phyloP scores from a whole-genome alignment of 2,113 vertebrate species.

The Ptilorrhoa leucosticta region DNA sequence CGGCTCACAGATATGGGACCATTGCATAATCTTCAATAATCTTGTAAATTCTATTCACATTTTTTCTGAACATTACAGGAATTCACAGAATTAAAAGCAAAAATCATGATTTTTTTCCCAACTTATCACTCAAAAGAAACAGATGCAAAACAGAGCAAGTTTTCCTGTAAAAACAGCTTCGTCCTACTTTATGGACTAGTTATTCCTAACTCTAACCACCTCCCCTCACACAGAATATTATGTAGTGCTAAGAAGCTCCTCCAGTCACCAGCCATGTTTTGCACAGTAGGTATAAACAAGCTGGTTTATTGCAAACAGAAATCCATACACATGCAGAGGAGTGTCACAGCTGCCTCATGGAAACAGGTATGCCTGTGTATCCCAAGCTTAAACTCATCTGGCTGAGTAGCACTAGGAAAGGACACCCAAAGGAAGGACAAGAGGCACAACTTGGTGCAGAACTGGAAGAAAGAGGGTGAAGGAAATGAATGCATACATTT shows the following conservation, averaged over 20 bases:
- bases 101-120: neutral
- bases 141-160: conserved; percentile 34
- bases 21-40: conserved; percentile 52
- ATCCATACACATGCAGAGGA: neutral
- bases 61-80: conserved; percentile 6
- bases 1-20: neutral
- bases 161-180: conserved; percentile 18
- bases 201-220: conserved; percentile 28
- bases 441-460: neutral
- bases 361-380: neutral
- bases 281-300: neutral
- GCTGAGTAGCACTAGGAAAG: neutral
- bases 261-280: neutral
- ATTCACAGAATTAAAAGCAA: conserved; percentile 32
- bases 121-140: conserved; percentile 13
- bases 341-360: neutral
- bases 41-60: neutral
- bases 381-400: neutral
- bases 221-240: conserved; percentile 39
- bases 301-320: neutral
- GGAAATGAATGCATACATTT: neutral
- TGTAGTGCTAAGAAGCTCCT: conserved; percentile 47
- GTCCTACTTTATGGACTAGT: conserved; percentile 53
- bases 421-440: neutral
- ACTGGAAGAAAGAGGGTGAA: neutral